These are phyloP conservation scores for Manis pentadactyla DNA, from an alignment of 2,797 vertebrate genomes.

Conservation along the genomic window DNA sequence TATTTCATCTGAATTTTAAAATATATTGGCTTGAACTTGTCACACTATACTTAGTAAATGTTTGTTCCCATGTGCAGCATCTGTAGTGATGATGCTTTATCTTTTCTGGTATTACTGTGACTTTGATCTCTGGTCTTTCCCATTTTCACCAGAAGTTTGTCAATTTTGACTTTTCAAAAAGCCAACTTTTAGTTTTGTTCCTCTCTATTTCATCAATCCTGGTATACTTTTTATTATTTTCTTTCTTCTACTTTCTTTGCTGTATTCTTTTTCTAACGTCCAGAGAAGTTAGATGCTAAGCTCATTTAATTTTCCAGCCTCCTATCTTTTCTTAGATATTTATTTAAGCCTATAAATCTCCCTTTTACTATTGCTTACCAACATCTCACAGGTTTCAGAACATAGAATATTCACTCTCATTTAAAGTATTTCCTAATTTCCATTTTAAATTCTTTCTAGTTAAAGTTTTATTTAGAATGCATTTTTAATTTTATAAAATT, in stretches of 20 bases:
- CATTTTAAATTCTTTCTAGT: conserved; percentile 47
- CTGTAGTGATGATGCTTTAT: too few species aligned
- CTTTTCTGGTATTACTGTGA: too few species aligned
- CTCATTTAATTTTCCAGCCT: conserved; percentile 38
- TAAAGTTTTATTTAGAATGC: conserved; percentile 39
- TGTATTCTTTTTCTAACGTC: conserved; percentile 13
- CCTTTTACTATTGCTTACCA: not conserved
- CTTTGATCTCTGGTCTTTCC: too few species aligned
- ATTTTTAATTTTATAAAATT: conserved; percentile 50
- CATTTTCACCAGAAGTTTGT: too few species aligned
- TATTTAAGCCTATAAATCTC: conserved; percentile 6
- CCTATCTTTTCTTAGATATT: conserved; percentile 28
- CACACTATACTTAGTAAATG: too few species aligned
- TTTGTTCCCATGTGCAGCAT: too few species aligned
- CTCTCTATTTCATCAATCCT: conserved; percentile 25
- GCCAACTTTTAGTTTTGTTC: not conserved
- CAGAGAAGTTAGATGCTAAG: not conserved
- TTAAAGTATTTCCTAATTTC: conserved; percentile 42
- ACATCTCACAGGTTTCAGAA: not conserved
- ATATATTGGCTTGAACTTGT: too few species aligned
- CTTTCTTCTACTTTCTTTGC: not conserved
- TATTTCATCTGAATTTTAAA: too few species aligned
- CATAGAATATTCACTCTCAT: conserved; percentile 43
- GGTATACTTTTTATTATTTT: conserved; percentile 15
- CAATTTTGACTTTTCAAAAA: not conserved